These are phyloP conservation scores for Embidobia sp. DNA, from an alignment of 2,888 invertebrate genomes.

Conservation along the genomic window DNA sequence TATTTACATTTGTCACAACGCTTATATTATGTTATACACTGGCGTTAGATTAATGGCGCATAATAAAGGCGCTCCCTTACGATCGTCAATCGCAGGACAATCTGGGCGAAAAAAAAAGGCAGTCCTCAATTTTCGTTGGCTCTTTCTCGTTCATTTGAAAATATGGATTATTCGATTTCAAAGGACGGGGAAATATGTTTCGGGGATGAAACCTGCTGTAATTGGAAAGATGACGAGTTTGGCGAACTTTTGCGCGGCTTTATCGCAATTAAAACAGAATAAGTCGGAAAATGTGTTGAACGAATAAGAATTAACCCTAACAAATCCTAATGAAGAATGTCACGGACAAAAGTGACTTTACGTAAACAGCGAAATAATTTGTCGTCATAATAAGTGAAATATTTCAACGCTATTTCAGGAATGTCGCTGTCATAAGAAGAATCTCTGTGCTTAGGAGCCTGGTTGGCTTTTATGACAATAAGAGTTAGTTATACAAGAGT, in stretches of 20 bases:
- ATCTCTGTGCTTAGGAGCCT: slow-evolving; percentile 22
- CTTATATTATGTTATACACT: slow-evolving; percentile 15
- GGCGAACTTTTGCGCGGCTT: too few relatives aligned
- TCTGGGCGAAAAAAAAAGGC: background rate
- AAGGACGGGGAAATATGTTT: too few relatives aligned
- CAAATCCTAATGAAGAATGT: slow-evolving; percentile 53
- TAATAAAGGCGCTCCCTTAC: slow-evolving; percentile 8
- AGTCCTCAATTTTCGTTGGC: slow-evolving; percentile 29
- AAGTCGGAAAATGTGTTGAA: slow-evolving; percentile 16
- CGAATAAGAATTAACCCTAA: slow-evolving; percentile 40
- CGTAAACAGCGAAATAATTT: slow-evolving; percentile 50
- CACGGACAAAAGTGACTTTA: slow-evolving; percentile 40
- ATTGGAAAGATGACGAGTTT: too few relatives aligned
- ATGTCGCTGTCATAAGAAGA: slow-evolving; percentile 56
- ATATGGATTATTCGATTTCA: too few relatives aligned
- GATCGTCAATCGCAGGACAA: slow-evolving; percentile 17
- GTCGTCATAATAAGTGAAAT: slow-evolving; percentile 54
- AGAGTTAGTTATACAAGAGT: too few relatives aligned
- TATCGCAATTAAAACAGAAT: slow-evolving; percentile 8
- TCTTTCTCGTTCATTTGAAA: too few relatives aligned
- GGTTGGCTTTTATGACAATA: slow-evolving; percentile 11
- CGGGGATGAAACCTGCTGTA: too few relatives aligned
- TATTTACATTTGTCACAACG: slow-evolving; percentile 42
- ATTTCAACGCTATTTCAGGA: slow-evolving; percentile 53
- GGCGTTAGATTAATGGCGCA: slow-evolving; percentile 20